Evolutionary conservation across 2,888 invertebrate genomes (phyloP), one percentile per base, ranked within the genome.

Genomic region (Dugesia japonica): DNA sequence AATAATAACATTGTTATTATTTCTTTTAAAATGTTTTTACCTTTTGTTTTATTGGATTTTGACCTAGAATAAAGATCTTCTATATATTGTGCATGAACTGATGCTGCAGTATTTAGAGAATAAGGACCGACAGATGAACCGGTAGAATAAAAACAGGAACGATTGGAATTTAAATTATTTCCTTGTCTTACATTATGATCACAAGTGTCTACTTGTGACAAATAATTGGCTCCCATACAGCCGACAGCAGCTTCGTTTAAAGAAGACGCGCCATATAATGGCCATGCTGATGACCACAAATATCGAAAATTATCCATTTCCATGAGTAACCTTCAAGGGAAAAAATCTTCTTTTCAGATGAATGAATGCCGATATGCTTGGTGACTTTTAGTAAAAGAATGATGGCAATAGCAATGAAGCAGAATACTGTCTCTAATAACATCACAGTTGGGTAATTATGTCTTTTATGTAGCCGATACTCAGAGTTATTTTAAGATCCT

Each of bases 221-320:
- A 56, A 56, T 56, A 56, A 56, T 56, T 56, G 56, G 56, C 56
- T 56, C 56, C 56, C 56, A 56, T 56, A 27, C 56, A 75, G 15
- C 75, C 75, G 13, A 26, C 38, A 72, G 28, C 28, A 20, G 75
- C 75, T 26, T 42, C 75, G 13, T 42, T 71, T 26, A 71, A 42
- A 1, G 75, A 42, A 26, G 42, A 71, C 42, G 75, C 26, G 56
- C 75, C 75, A 20, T 56, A 71, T 56, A 75, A 75, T 26, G 75
- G 56, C 75, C 75, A 75, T 75, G 75, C 42, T 26, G 75, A 38
- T 28, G 75, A 71, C 75, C 75, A 75, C 42, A 75, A 75, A 42
- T 75, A 75, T 27, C 56, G 42, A 71, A 75, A 75, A 75, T 75
- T 75, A 56, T 75, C 75, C 75, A 75, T 75, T 42, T 75, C 75